These are phyloP conservation scores for Drosophila takahashii DNA, from an alignment of 1,140 invertebrate species.

Conservation along the genomic window DNA sequence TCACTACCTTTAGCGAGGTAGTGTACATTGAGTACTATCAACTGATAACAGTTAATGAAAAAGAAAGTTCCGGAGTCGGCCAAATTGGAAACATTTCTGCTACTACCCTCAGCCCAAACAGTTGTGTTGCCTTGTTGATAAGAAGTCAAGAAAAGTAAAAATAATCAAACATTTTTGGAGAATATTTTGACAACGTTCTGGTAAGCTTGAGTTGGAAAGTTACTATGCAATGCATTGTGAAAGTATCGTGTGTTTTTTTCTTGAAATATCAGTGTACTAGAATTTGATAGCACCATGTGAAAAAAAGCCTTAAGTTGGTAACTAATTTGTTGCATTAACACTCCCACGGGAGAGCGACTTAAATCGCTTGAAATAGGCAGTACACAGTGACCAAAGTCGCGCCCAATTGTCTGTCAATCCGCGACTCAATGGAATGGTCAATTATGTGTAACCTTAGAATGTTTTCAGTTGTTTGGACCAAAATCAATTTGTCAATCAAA, in stretches of 20 bases:
- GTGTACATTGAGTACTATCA: too few species aligned
- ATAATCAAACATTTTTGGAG: background rate
- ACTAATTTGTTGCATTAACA: conserved; percentile 15
- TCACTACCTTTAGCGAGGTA: too few species aligned
- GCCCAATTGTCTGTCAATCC: conserved; percentile 52
- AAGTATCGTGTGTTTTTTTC: background rate
- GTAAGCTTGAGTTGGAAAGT: background rate
- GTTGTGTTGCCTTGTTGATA: background rate
- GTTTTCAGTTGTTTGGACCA: conserved; percentile 40
- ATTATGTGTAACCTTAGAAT: conserved; percentile 65
- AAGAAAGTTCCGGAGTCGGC: too few species aligned
- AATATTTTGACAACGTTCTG: background rate
- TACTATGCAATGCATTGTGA: background rate
- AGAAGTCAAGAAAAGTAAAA: background rate
- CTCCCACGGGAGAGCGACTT: conserved; percentile 1
- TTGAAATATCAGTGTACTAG: background rate
- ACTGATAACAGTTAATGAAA: too few species aligned
- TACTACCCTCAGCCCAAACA: background rate
- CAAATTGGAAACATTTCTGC: too few species aligned
- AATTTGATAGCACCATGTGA: too few species aligned
- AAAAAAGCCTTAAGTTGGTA: background rate
- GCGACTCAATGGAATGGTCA: conserved; percentile 27
- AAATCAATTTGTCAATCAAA: conserved; percentile 72
- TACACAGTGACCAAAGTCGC: conserved; percentile 23
- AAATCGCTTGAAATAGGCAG: background rate